phyloP scores from a whole-genome alignment of 2,113 vertebrate species.

The Istiophorus platypterus region DNA sequence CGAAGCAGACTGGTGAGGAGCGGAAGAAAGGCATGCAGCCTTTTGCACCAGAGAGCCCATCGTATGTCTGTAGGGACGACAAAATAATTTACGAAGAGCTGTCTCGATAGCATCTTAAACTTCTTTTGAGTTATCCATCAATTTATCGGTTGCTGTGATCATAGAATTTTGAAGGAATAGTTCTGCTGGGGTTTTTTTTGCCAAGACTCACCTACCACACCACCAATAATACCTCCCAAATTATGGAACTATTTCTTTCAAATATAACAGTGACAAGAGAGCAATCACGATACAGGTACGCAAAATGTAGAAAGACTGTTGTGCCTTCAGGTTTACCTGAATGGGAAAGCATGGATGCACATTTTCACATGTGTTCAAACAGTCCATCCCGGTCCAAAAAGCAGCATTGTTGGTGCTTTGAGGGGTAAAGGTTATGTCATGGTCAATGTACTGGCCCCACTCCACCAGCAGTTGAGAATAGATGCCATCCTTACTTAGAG shows the following conservation, averaged over 20 bases:
- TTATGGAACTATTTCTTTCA: not conserved
- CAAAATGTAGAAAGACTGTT: not conserved
- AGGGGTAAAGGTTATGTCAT: conserved; percentile 93
- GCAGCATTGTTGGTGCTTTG: conserved; percentile 82
- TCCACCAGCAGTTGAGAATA: conserved; percentile 91
- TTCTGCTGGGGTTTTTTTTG: too few species aligned
- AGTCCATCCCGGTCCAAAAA: conserved; percentile 74
- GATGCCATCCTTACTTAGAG: conserved; percentile 80
- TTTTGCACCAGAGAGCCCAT: conserved; percentile 38
- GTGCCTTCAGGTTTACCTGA: conserved; percentile 81
- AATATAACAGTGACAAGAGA: not conserved
- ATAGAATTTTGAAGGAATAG: not conserved
- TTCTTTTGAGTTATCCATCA: not conserved
- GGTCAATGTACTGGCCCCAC: conserved; percentile 95
- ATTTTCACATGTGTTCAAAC: conserved; percentile 85
- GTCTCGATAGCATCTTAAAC: not conserved
- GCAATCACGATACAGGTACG: not conserved
- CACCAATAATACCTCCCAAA: not conserved
- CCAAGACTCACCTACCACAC: not conserved
- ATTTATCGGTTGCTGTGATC: not conserved
- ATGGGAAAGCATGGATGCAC: conserved; percentile 91
- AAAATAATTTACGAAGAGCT: not conserved
- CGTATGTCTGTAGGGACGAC: conserved; percentile 77
- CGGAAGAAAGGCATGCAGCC: conserved; percentile 92
- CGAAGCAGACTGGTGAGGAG: conserved; percentile 86